A percentile compares a stretch with the other conserved stretches of the same genome.
These are phyloP conservation scores for Sebastes reedi DNA, from an alignment of 2,797 vertebrate genomes.

Conservation along the genomic window DNA sequence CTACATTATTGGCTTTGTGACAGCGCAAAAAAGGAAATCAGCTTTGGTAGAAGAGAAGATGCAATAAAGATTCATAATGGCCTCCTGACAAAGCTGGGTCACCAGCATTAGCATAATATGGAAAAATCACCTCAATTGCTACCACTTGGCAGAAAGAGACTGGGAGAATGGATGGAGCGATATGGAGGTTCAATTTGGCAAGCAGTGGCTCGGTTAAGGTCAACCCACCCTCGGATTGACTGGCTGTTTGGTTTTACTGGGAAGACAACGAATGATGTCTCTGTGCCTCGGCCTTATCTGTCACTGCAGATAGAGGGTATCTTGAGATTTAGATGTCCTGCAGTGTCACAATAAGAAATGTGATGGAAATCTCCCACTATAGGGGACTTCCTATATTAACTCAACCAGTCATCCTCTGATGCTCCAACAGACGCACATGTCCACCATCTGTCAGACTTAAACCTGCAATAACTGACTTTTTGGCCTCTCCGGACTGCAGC, in stretches of 20 bases:
- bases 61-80: conserved; percentile 59
- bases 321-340: conserved; percentile 7
- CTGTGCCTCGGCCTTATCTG: conserved; percentile 26
- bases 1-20: conserved; percentile 40
- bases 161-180: conserved; percentile 43
- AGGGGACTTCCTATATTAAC: background rate
- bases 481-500: background rate
- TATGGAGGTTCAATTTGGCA: conserved; percentile 46
- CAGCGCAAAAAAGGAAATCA: conserved; percentile 26
- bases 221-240: conserved; percentile 42
- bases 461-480: background rate
- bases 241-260: conserved; percentile 27
- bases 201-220: conserved; percentile 45
- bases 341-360: conserved; percentile 5
- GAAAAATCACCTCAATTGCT: conserved; percentile 69
- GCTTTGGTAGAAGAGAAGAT: conserved; percentile 38
- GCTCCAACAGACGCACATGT: background rate
- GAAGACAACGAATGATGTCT: conserved; percentile 24
- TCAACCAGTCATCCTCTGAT: background rate
- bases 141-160: conserved; percentile 45
- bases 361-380: background rate
- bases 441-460: background rate
- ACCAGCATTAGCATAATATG: conserved; percentile 57
- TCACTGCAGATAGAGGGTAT: conserved; percentile 23
- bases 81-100: conserved; percentile 39